Conservation (phyloP, 2,888 invertebrate species). For the Torymus auratus region DNA sequence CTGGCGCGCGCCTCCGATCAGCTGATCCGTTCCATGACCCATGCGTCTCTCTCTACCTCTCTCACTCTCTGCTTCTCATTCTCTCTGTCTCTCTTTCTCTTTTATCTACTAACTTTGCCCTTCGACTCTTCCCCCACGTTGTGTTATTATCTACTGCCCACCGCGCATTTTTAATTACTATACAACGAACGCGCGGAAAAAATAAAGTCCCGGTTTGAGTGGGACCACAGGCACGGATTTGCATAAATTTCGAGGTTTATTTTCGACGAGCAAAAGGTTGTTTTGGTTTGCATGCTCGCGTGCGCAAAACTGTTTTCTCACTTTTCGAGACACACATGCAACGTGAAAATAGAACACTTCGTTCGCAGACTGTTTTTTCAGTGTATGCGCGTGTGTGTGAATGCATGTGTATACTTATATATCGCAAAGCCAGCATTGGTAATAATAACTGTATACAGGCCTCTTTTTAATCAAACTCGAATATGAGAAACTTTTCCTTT, state of each 20-base stretch:
- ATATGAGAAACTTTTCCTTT: background rate
- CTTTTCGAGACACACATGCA: too few species aligned
- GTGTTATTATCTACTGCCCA: slow-evolving; percentile 8
- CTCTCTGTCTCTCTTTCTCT: slow-evolving; percentile 41
- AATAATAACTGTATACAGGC: too few species aligned
- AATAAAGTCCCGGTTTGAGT: background rate
- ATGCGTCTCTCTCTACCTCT: slow-evolving; percentile 63
- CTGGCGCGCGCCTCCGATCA: slow-evolving; percentile 76
- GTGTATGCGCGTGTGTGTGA: too few species aligned
- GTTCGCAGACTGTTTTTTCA: too few species aligned
- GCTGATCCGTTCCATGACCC: slow-evolving; percentile 77
- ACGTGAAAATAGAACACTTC: too few species aligned
- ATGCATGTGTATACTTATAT: too few species aligned
- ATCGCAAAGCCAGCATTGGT: background rate
- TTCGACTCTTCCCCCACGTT: slow-evolving; percentile 21
- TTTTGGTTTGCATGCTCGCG: background rate
- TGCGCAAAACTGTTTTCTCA: too few species aligned
- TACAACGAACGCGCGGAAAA: background rate
- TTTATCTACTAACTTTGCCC: slow-evolving; percentile 58
- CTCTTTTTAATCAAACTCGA: slow-evolving; percentile 24
- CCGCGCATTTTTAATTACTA: background rate
- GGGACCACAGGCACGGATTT: too few species aligned
- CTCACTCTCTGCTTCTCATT: background rate
- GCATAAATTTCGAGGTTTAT: background rate
- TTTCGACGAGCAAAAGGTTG: background rate